Conservation (phyloP, 2,113 vertebrate genomes). For the Serinus canaria region DNA sequence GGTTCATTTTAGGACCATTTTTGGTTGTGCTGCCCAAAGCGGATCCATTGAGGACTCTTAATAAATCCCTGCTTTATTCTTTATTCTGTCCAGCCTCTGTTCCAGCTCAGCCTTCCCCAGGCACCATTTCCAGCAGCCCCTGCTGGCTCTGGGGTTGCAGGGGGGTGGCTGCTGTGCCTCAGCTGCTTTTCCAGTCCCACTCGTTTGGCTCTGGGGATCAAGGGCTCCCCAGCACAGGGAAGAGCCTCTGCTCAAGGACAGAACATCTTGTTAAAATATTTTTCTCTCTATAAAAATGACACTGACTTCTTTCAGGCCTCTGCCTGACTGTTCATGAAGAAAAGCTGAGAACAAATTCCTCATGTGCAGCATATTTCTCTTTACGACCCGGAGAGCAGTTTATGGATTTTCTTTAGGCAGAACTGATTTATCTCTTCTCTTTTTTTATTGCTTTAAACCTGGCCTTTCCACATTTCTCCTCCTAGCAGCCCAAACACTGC, state of each 20-base stretch:
- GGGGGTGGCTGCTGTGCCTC: accelerated
- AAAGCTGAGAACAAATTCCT: neutral
- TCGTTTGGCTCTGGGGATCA: neutral
- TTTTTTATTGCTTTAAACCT: neutral
- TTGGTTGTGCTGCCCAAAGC: neutral
- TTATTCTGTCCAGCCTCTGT: neutral
- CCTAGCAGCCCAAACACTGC: neutral
- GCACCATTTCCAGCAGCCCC: neutral
- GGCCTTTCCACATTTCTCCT: neutral
- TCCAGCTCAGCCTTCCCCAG: neutral
- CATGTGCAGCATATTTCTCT: neutral
- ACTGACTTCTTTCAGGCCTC: neutral
- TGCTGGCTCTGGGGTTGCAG: neutral
- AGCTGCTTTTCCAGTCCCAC: neutral
- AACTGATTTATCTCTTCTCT: neutral
- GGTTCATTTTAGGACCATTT: no score
- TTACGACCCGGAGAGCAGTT: neutral
- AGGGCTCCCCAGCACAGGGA: neutral
- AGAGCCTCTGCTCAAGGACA: neutral
- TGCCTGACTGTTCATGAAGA: accelerated
- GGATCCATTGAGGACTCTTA: neutral
- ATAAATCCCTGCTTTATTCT: neutral
- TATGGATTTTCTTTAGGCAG: neutral
- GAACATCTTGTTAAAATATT: neutral
- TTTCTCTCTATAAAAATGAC: neutral